Evolutionary conservation across 2,888 invertebrate species (phyloP), one percentile per base, ranked within the genome.

Genomic region (Papilio protenor): DNA sequence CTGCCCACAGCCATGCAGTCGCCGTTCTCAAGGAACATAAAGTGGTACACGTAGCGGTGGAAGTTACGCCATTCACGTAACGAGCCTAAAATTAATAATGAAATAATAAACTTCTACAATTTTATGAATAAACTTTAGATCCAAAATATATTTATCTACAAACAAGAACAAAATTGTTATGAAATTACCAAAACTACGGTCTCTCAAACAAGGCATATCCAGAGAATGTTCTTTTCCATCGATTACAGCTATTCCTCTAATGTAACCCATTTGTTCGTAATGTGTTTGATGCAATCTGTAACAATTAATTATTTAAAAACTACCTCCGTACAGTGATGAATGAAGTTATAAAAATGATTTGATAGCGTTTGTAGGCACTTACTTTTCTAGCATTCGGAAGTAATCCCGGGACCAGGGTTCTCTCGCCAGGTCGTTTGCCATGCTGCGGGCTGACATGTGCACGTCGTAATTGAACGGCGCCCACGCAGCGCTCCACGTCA

Each of bases 221-320:
- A 96, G 82, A 3, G 87, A 79, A 79, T 95, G 94, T 73, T 85
- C 82, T 80, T 89, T 89, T 0, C 95, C 96, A 80, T 96, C 95
- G 14, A 97, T 90, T 40, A 87, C 88, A 0, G 95, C 95, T 1
- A 88, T 91, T 8, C 96, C 96, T 74, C 91, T 89, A 1, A 97
- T 85, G 66, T 89, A 90, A 3, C 97, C 97, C 94, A 96, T 96
- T 90, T 97, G 97, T 84, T 97, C 97, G 87, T 97, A 97, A 87
- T 97, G 97, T 0, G 96, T 96, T 91, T 97, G 97, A 87, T 97
- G 97, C 55, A 95, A 91, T 80, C 97, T 97, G 88, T 61, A 92
- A 89, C 73, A 72, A 76, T 71, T 40, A 10, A 64, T 33, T 10
- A 61, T 64, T 27, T 64, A 47, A 47, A 47, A 47, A 2, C 47